Base-by-base conservation (phyloP, 1,140 invertebrate genomes). In the Heliconius melpomene region DNA sequence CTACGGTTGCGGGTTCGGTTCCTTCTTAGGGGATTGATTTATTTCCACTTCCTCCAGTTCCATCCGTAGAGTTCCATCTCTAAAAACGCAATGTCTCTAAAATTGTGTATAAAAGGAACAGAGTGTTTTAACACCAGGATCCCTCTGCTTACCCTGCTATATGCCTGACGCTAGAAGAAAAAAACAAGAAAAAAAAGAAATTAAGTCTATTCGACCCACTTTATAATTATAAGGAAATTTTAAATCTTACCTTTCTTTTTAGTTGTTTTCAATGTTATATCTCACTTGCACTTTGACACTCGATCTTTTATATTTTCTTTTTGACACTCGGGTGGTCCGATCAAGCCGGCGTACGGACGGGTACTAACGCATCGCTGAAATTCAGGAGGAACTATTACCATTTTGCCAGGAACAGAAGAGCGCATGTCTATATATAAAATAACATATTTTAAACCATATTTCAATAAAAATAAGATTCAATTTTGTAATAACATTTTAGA, bases 341-440 rank as follows among this genome's bases (percentile, higher is more conserved):
- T 23, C 60, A 29, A 66, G 60, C 60, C 60, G 60, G 23, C 52
- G 82, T 40, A 66, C 74, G 73, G 66, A 83, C 75, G 72, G 46
- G 71, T 76, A 83, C 82, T 83, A 76, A 78, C 72, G 60, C 60
- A 66, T 54, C 60, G 66, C 72, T 79, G 79, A 82, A 79, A 79
- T 77, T 60, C 75, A 79, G 74, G 75, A 73, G 74, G n/a, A 46
- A 50, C 57, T 38, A 80, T 66, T 66, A 66, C 60, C 2, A 80
- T 71, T 72, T 52, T 8, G 60, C 79, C 46, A 3, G 77, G 72
- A 66, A 50, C 46, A 72, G 36, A 26, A 82, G 38, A 80, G 81
- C 81, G 81, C 78, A 82, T 82, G 81, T 76, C 71, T 75, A 50
- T 72, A 40, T 40, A 20, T 7, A 54, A 18, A 13, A 54, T 71